Conservation (phyloP, 2,113 vertebrate genomes). For the Paramisgurnus dabryanus region DNA sequence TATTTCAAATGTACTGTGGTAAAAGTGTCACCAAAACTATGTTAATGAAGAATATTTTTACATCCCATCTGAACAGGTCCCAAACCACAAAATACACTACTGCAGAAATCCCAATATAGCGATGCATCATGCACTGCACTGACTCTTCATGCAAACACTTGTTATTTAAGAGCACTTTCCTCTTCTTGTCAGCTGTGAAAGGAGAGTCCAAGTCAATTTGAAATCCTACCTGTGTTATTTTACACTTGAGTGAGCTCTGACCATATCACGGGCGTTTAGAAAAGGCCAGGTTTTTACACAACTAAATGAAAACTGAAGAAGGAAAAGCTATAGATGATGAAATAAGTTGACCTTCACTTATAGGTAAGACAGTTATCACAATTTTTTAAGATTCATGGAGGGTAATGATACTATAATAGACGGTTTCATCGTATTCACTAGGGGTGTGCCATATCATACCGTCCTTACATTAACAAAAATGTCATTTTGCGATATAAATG, state of each 20-base stretch:
- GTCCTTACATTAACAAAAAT: too few relatives aligned
- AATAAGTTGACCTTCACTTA: slow-evolving; percentile 52
- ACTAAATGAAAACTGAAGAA: background rate
- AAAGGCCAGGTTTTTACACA: background rate
- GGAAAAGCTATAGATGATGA: background rate
- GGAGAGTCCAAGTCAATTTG: slow-evolving; percentile 15
- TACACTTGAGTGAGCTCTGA: slow-evolving; percentile 32
- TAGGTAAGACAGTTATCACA: too few relatives aligned
- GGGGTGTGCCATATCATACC: too few relatives aligned
- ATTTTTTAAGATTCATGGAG: too few relatives aligned
- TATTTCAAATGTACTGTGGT: background rate
- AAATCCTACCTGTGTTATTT: slow-evolving; percentile 42
- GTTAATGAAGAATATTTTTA: background rate
- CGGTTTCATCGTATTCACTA: too few relatives aligned
- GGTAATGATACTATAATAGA: too few relatives aligned
- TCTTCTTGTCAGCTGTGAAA: slow-evolving; percentile 5
- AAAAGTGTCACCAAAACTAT: background rate
- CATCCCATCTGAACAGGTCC: background rate
- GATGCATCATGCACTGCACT: slow-evolving; percentile 28
- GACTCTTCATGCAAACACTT: slow-evolving; percentile 38
- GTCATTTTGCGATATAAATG: too few relatives aligned
- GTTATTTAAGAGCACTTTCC: slow-evolving; percentile 46
- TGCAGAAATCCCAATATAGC: slow-evolving; percentile 16
- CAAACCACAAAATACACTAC: slow-evolving; percentile 39
- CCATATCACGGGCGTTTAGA: background rate